phyloP scores from a whole-genome alignment of 1,140 invertebrate genomes.

The Lepidurus apus region DNA sequence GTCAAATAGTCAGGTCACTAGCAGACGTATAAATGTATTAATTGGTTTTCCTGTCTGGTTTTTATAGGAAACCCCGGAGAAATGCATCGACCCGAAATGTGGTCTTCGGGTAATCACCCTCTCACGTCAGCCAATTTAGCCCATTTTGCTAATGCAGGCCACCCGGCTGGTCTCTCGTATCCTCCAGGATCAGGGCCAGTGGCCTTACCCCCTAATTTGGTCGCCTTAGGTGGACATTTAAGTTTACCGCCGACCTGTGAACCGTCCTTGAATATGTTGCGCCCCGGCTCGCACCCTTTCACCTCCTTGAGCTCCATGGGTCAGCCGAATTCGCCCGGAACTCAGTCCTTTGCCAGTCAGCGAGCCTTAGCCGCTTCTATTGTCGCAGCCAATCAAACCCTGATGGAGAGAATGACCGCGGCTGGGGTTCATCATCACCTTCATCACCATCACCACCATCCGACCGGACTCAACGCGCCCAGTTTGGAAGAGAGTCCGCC shows the following conservation, averaged over 20 bases:
- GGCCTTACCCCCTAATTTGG: not conserved
- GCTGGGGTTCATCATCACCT: slow-evolving; percentile 17
- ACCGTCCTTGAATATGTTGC: slow-evolving; percentile 21
- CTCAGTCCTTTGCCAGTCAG: slow-evolving; percentile 2
- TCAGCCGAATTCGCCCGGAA: not conserved
- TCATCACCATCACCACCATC: slow-evolving; percentile 8
- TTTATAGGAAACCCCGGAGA: not conserved
- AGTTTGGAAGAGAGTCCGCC: not conserved
- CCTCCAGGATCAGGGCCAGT: not conserved
- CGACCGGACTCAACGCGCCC: not conserved
- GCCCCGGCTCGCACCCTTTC: slow-evolving; percentile 1
- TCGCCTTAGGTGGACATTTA: slow-evolving; percentile 18
- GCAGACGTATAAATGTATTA: not conserved
- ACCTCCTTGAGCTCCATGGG: not conserved
- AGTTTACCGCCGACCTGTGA: slow-evolving; percentile 18
- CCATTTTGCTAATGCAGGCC: not conserved
- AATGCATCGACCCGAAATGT: slow-evolving; percentile 1
- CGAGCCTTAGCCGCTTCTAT: slow-evolving; percentile 17
- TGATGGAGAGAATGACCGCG: slow-evolving; percentile 21
- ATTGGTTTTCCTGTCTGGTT: not conserved
- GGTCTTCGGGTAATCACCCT: not conserved
- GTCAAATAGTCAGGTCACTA: not conserved
- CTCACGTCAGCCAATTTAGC: slow-evolving; percentile 4
- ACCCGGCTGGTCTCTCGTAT: not conserved
- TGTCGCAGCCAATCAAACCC: slow-evolving; percentile 4